Conservation (phyloP, 2,797 vertebrate genomes). For the Mus minutoides region DNA sequence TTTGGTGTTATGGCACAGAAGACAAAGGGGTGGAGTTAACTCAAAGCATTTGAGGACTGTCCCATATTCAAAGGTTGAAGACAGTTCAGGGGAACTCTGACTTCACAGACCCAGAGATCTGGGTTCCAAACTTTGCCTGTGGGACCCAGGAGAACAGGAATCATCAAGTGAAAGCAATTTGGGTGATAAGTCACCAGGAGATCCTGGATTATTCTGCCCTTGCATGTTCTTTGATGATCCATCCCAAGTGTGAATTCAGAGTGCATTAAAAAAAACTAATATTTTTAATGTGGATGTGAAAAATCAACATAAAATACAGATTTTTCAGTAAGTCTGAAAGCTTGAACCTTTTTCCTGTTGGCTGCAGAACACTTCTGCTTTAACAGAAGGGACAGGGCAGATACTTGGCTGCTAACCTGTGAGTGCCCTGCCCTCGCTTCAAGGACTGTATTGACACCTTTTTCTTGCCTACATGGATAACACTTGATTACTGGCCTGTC, state of each 20-base stretch:
- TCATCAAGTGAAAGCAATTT: not conserved
- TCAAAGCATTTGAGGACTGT: not conserved
- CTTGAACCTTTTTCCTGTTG: not conserved
- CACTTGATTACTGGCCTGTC: not conserved
- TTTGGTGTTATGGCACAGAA: not conserved
- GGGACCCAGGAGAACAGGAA: not conserved
- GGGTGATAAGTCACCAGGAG: not conserved
- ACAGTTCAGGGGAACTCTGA: not conserved
- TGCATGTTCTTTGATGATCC: not conserved
- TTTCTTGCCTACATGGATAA: not conserved
- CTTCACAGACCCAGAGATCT: not conserved
- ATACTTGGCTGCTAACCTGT: not conserved
- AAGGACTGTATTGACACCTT: not conserved
- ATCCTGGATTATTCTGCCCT: not conserved
- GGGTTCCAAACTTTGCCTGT: not conserved
- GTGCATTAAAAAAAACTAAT: not conserved
- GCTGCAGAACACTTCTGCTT: not conserved
- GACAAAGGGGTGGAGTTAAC: not conserved
- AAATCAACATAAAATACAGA: not conserved
- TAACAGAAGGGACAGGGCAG: not conserved
- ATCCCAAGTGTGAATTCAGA: not conserved
- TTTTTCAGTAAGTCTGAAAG: constrained; percentile 25
- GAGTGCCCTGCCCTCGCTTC: not conserved
- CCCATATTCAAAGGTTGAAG: not conserved
- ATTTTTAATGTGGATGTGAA: not conserved